These are phyloP conservation scores for Agonopterix heracliana DNA, from an alignment of 2,888 invertebrate genomes.

Conservation along the genomic window DNA sequence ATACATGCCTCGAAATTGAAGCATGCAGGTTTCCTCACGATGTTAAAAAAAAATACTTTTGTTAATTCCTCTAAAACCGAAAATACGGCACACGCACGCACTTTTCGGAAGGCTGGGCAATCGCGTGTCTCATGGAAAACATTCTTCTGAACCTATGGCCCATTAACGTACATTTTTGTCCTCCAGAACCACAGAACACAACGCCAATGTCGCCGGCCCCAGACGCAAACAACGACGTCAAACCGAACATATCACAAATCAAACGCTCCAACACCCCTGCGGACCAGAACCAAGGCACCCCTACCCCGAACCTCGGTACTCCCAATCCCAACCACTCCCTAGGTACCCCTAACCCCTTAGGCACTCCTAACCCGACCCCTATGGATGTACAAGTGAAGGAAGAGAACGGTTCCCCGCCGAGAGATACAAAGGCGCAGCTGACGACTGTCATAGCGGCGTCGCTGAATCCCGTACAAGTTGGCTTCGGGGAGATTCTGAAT, in stretches of 20 bases:
- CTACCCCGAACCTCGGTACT: slow-evolving; percentile 59
- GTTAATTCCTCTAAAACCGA: no score
- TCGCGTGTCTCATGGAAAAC: no score
- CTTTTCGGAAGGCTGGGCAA: no score
- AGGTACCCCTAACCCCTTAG: slow-evolving; percentile 59
- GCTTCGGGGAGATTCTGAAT: slow-evolving; percentile 88
- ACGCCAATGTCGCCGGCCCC: slow-evolving; percentile 58
- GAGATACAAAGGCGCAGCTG: slow-evolving; percentile 49
- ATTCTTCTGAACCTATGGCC: no score
- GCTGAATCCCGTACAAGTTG: slow-evolving; percentile 79
- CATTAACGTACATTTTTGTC: not conserved
- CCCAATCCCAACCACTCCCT: slow-evolving; percentile 59
- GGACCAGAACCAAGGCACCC: slow-evolving; percentile 60
- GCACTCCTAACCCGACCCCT: slow-evolving; percentile 48
- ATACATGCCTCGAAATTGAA: no score
- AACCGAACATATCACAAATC: slow-evolving; percentile 66
- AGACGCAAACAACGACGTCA: slow-evolving; percentile 50
- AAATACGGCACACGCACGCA: no score
- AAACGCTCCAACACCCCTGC: slow-evolving; percentile 62
- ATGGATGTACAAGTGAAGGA: slow-evolving; percentile 62
- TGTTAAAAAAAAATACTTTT: no score
- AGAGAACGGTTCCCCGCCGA: slow-evolving; percentile 47
- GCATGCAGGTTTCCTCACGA: no score
- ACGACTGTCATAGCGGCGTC: slow-evolving; percentile 53
- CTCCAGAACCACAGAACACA: slow-evolving; percentile 42